These are phyloP conservation scores for Ormyrus nitidulus DNA, from an alignment of 2,888 invertebrate species.

Conservation along the genomic window DNA sequence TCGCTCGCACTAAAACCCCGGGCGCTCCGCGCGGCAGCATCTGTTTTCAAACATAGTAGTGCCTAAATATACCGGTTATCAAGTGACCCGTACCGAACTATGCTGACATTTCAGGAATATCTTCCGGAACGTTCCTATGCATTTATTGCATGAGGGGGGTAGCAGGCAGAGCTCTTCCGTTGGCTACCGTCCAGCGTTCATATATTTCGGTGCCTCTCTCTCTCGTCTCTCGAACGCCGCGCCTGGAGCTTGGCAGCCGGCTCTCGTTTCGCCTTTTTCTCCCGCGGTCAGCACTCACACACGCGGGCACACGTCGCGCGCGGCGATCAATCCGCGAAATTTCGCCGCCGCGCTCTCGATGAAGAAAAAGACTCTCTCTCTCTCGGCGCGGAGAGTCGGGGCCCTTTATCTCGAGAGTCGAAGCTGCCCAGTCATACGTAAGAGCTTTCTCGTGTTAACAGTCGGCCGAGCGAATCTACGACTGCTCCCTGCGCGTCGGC, in stretches of 20 bases:
- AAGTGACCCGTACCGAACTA: constrained; percentile 56
- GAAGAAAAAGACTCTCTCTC: neutral
- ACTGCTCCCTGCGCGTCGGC: constrained; percentile 8
- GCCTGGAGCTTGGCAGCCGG: neutral
- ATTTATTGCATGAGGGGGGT: constrained; percentile 41
- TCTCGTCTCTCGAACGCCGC: neutral
- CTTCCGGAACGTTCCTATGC: constrained; percentile 52
- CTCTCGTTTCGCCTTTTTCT: constrained; percentile 35
- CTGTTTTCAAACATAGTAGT: constrained; percentile 55
- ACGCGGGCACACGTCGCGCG: too few relatives aligned
- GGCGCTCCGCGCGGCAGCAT: constrained; percentile 29
- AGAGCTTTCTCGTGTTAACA: constrained; percentile 57
- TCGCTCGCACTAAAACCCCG: constrained; percentile 5
- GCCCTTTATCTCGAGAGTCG: constrained; percentile 56
- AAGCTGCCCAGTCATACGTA: constrained; percentile 46
- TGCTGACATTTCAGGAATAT: constrained; percentile 58
- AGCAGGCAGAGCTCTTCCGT: constrained; percentile 18
- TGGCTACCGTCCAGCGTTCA: constrained; percentile 45
- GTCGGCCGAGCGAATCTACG: constrained; percentile 55
- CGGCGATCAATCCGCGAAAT: constrained; percentile 21
- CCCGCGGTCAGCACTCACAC: constrained; percentile 34
- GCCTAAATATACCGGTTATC: constrained; percentile 55
- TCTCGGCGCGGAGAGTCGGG: neutral
- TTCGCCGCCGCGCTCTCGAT: neutral
- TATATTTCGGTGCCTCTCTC: constrained; percentile 48